Evolutionary conservation across 2,888 invertebrate species (phyloP), one percentile per base, ranked within the genome.

Genomic region (Phalangium opilio): DNA sequence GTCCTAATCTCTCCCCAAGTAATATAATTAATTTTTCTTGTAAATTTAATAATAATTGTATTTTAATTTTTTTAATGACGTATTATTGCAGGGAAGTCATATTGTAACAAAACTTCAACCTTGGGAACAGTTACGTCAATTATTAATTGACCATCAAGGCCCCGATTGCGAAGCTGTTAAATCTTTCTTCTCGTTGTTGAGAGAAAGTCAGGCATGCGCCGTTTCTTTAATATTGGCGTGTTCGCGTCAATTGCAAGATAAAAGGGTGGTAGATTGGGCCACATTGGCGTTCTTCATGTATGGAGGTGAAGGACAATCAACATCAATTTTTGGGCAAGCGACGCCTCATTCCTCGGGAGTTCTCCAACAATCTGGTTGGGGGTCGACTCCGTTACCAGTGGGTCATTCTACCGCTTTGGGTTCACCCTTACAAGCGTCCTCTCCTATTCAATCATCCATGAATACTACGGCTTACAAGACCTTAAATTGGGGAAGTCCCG

Each of bases 281-380:
- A 81, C 86, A 0, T 77, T 86, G 57, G 89, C 91, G 0, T 89
- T 91, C 68, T 85, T 91, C 67, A 69, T 87, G 53, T 90, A 86
- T 63, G 93, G 95, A 19, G 84, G 85, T 1, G 27, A 27, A 8
- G 87, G 89, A 36, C 64, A 70, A 2, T 52, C 54, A 19, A 43
- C 14, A 7, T 18, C 15, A 12, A 33, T 35, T 15, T 34, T 15
- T 36, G 44, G 15, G 3, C 32, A 14, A n/a, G 7, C 5, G 8
- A 19, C 15, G 10, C 19, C 41, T 2, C n/a, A 14, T 41, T 27
- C 41, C 15, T 11, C 21, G n/a, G 21, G 14, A 14, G 41, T 11
- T 41, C 2, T 27, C 8, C 27, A 27, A 27, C 27, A 27, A 8
- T 27, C 27, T 4, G 5, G 27, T 27, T 7, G 8, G 27, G 27